phyloP scores from a whole-genome alignment of 2,888 invertebrate genomes.

The Syritta pipiens region DNA sequence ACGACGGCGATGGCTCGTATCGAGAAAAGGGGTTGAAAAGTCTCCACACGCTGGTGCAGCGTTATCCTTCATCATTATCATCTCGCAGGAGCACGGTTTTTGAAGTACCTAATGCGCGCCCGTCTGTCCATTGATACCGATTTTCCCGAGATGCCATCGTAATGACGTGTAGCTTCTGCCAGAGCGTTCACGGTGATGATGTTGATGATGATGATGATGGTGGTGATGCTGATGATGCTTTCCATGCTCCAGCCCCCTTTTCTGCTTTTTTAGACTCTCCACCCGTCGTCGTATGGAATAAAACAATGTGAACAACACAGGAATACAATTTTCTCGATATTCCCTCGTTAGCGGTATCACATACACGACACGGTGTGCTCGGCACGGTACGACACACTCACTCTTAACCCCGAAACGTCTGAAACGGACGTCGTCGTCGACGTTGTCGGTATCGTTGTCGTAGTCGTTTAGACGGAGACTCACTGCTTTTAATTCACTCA shows the following conservation, averaged over 20 bases:
- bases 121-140: conserved; percentile 1
- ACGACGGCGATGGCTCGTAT: conserved; percentile 24
- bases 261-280: conserved; percentile 14
- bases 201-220: conserved; percentile 34
- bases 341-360: conserved; percentile 68
- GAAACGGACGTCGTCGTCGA: conserved; percentile 40
- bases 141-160: conserved; percentile 46
- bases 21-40: no score
- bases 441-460: no score
- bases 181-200: conserved; percentile 7
- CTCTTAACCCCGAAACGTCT: conserved; percentile 50
- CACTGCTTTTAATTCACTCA: conserved; percentile 65
- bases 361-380: conserved; percentile 60
- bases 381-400: conserved; percentile 52
- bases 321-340: conserved; percentile 64
- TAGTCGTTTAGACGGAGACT: conserved; percentile 62
- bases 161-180: conserved; percentile 50
- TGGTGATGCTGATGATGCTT: conserved; percentile 49
- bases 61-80: conserved; percentile 3
- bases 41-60: no score
- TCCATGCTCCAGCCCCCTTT: conserved; percentile 59
- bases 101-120: conserved; percentile 1
- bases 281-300: conserved; percentile 31
- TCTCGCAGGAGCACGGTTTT: neutral
- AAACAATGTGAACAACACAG: conserved; percentile 61